phyloP scores from a whole-genome alignment of 2,888 invertebrate genomes.

The Pristionchus arcanus region DNA sequence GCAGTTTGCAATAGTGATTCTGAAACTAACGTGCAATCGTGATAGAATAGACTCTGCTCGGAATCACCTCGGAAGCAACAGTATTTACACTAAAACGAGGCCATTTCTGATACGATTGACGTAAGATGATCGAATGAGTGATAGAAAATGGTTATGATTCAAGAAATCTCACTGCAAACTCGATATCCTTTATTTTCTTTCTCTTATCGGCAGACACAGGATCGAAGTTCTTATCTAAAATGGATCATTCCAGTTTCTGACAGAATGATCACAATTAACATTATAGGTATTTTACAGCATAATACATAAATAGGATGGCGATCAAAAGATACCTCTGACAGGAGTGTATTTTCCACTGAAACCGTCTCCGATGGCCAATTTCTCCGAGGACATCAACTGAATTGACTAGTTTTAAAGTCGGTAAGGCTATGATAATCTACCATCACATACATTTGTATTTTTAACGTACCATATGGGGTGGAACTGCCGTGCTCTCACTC shows the following conservation, averaged over 20 bases:
- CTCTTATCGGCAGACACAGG: not conserved
- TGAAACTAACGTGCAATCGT: not conserved
- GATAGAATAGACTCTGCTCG: not conserved
- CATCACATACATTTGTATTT: not conserved
- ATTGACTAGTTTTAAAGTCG: not conserved
- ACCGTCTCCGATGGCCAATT: not conserved
- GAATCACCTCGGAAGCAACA: not conserved
- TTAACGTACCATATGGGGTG: not conserved
- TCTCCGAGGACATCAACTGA: not conserved
- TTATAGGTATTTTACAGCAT: too few relatives aligned
- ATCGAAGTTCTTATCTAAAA: not conserved
- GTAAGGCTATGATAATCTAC: not conserved
- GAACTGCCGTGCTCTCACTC: not conserved
- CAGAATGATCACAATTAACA: not conserved
- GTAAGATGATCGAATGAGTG: too few relatives aligned
- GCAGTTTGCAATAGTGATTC: too few relatives aligned
- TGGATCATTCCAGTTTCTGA: not conserved
- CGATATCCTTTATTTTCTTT: not conserved
- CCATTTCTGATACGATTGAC: too few relatives aligned
- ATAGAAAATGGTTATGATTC: not conserved
- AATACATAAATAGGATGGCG: not conserved
- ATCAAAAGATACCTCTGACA: not conserved
- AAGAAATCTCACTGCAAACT: not conserved
- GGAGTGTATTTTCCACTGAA: not conserved
- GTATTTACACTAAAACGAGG: not conserved